Percentiles rank a stretch among this genome's conserved stretches.
Conservation (phyloP, 2,888 invertebrate genomes). For the Xestia xanthographa region DNA sequence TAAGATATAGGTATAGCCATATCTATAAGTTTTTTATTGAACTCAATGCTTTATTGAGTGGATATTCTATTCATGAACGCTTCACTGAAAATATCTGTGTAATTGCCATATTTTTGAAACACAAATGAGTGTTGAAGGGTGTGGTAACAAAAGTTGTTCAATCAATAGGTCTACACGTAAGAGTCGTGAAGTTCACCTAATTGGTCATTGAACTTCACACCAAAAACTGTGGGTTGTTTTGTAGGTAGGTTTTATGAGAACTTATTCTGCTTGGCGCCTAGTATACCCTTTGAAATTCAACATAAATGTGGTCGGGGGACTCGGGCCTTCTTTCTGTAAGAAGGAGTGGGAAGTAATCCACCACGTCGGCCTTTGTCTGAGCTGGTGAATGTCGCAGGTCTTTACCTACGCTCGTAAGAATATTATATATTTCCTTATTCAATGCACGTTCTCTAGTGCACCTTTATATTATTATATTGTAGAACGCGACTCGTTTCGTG, state of each 20-base stretch:
- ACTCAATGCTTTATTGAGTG: not conserved
- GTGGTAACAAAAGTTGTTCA: not conserved
- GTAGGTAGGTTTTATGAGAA: not conserved
- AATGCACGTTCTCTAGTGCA: not conserved
- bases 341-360: not conserved
- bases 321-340: not conserved
- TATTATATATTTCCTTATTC: not conserved
- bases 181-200: constrained; percentile 14
- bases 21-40: not conserved
- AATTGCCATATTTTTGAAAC: not conserved
- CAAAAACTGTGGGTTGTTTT: not conserved
- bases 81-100: not conserved
- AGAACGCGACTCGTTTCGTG: not conserved
- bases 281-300: not conserved
- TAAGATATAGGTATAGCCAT: not conserved
- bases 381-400: not conserved
- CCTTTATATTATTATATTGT: not conserved
- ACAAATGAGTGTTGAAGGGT: not conserved
- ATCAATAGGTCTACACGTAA: not conserved
- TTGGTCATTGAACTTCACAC: constrained; percentile 9
- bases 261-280: not conserved
- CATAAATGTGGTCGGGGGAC: not conserved
- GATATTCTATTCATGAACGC: not conserved
- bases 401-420: not conserved
- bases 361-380: not conserved